Conservation (phyloP, 2,797 vertebrate species). For the Pseudochaenichthys georgianus region DNA sequence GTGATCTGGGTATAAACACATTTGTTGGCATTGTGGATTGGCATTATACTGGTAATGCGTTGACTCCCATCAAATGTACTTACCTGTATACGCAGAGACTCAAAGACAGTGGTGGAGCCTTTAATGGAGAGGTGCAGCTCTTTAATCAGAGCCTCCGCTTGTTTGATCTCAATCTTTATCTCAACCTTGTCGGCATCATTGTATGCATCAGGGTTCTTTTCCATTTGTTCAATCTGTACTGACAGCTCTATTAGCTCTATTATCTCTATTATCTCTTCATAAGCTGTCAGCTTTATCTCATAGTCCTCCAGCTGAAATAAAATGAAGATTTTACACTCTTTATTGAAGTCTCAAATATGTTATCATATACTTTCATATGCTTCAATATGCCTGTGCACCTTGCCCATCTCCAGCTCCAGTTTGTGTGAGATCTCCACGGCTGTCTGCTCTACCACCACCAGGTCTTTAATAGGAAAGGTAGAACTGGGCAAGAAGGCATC, state of each 20-base stretch:
- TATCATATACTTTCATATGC: background rate
- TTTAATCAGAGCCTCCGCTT: constrained; percentile 69
- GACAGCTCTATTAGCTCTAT: too few relatives aligned
- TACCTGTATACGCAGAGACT: constrained; percentile 60
- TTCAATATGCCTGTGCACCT: constrained; percentile 53
- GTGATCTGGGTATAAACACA: constrained; percentile 42
- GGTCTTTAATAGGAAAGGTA: constrained; percentile 71
- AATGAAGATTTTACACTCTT: background rate
- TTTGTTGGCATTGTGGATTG: background rate
- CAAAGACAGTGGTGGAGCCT: constrained; percentile 51
- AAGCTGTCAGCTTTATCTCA: constrained; percentile 61
- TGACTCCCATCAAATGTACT: background rate
- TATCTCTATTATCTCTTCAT: too few relatives aligned
- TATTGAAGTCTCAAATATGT: background rate
- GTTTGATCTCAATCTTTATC: constrained; percentile 67
- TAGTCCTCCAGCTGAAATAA: constrained; percentile 68
- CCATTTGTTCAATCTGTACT: constrained; percentile 55
- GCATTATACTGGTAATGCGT: background rate
- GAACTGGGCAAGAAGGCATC: constrained; percentile 77
- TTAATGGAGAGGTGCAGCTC: constrained; percentile 70
- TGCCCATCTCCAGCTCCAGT: constrained; percentile 78
- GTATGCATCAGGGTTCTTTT: constrained; percentile 60
- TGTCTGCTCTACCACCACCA: constrained; percentile 68
- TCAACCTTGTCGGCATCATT: constrained; percentile 36
- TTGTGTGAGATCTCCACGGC: constrained; percentile 64